Evolutionary conservation across 1,140 invertebrate species (phyloP), one percentile per base, ranked within the genome.

Genomic region (Papilio aristodemus): DNA sequence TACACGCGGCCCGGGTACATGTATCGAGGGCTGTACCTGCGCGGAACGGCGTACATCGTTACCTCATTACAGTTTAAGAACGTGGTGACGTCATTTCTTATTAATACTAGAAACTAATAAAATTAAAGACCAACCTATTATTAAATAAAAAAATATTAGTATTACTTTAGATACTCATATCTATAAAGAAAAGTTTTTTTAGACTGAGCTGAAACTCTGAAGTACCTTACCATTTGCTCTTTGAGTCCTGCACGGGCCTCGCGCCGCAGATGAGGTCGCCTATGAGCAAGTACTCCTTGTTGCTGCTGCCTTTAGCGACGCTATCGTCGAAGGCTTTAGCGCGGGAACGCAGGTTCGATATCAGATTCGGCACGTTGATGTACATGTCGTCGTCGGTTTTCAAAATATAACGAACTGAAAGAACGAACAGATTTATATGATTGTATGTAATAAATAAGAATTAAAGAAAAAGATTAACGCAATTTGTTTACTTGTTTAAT

Each of bases 381-480:
- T 95, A 97, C 88, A 96, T 96, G 74, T 97, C 96, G 75, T 97
- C 96, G 74, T 97, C 96, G 4, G 95, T 95, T 91, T 97, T 97
- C 84, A 97, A 93, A 1, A 97, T 89, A 86, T 94, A 97, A 59
- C 93, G 93, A 3, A 93, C 92, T 88, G 80, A 54, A 78, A 76
- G 19, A 32, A 32, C 6, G n/a, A n/a, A n/a, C n/a, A n/a, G n/a
- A n/a, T n/a, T n/a, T n/a, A n/a, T n/a, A n/a, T n/a, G n/a, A n/a
- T n/a, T n/a, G n/a, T n/a, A n/a, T n/a, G n/a, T n/a, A n/a, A n/a
- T n/a, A n/a, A n/a, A n/a, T n/a, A n/a, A n/a, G n/a, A n/a, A n/a
- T n/a, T n/a, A n/a, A n/a, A n/a, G n/a, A n/a, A n/a, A n/a, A n/a
- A n/a, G n/a, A n/a, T n/a, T n/a, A n/a, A n/a, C n/a, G n/a, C n/a